phyloP scores from a whole-genome alignment of 2,113 vertebrate genomes.

The Plotosus lineatus region DNA sequence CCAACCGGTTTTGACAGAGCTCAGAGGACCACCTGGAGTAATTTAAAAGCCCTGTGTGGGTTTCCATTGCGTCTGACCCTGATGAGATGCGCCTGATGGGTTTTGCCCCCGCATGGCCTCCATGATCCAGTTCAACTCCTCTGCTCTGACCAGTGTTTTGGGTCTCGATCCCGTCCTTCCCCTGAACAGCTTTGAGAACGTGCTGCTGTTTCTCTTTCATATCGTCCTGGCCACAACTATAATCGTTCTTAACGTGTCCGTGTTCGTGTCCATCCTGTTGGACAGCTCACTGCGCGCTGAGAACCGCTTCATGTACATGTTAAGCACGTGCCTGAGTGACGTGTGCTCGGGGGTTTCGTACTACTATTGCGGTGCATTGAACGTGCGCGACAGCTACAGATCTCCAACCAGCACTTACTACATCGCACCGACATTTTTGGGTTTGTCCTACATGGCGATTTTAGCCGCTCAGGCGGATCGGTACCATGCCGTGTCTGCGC shows the following conservation, averaged over 20 bases:
- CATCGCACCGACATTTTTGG: constrained; percentile 72
- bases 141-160: constrained; percentile 44
- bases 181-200: constrained; percentile 67
- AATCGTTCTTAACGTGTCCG: constrained; percentile 69
- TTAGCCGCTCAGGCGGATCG: constrained; percentile 76
- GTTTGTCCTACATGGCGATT: constrained; percentile 75
- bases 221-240: constrained; percentile 64
- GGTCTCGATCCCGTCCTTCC: constrained; percentile 61
- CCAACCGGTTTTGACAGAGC: background rate
- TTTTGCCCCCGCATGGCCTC: constrained; percentile 18
- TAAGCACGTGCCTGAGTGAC: constrained; percentile 77
- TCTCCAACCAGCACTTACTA: constrained; percentile 67
- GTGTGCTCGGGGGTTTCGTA: constrained; percentile 72
- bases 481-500: constrained; percentile 69
- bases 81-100: constrained; percentile 11
- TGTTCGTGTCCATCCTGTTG: constrained; percentile 66
- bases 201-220: constrained; percentile 70
- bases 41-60: background rate
- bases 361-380: constrained; percentile 70
- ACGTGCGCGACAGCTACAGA: constrained; percentile 63
- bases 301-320: constrained; percentile 79
- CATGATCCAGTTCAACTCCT: background rate
- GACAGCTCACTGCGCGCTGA: constrained; percentile 64
- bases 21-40: background rate
- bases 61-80: background rate